These are phyloP conservation scores for Mythimna vitellina DNA, from an alignment of 2,888 invertebrate genomes.

Conservation along the genomic window DNA sequence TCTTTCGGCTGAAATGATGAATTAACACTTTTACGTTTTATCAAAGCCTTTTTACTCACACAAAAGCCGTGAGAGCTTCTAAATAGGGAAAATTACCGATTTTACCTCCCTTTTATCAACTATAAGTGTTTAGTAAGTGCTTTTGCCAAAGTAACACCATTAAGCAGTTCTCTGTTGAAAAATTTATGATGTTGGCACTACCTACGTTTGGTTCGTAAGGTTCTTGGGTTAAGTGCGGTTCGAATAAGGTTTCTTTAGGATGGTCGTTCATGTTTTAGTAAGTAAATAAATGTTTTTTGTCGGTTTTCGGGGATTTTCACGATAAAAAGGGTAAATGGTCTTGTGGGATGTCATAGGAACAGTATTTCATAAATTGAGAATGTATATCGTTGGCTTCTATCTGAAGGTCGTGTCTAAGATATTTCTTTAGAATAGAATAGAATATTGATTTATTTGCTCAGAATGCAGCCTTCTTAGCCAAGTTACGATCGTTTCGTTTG, in stretches of 20 bases:
- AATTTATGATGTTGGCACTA: conserved; percentile 44
- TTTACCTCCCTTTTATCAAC: conserved; percentile 56
- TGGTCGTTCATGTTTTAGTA: conserved; percentile 27
- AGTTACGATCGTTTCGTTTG: too few species aligned
- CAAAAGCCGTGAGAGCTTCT: conserved; percentile 33
- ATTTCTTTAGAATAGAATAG: too few species aligned
- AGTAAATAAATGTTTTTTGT: conserved; percentile 29
- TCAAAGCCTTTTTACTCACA: conserved; percentile 14
- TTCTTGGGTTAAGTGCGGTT: conserved; percentile 55
- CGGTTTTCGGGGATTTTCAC: background rate
- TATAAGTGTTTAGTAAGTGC: conserved; percentile 57
- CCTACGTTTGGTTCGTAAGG: conserved; percentile 34
- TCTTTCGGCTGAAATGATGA: background rate
- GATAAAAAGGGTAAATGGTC: conserved; percentile 3
- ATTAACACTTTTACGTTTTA: conserved; percentile 24
- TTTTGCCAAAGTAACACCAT: conserved; percentile 41
- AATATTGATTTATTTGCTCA: too few species aligned
- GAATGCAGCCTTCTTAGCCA: too few species aligned
- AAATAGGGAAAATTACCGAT: conserved; percentile 52
- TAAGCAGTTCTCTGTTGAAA: conserved; percentile 47
- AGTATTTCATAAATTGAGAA: background rate
- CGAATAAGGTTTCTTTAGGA: conserved; percentile 35
- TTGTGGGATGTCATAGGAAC: background rate
- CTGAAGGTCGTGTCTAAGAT: too few species aligned
- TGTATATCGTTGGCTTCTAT: background rate